Percentiles rank a stretch among this genome's conserved stretches.
These are phyloP conservation scores for Oxytorus armatus DNA, from an alignment of 2,888 invertebrate species.

Conservation along the genomic window DNA sequence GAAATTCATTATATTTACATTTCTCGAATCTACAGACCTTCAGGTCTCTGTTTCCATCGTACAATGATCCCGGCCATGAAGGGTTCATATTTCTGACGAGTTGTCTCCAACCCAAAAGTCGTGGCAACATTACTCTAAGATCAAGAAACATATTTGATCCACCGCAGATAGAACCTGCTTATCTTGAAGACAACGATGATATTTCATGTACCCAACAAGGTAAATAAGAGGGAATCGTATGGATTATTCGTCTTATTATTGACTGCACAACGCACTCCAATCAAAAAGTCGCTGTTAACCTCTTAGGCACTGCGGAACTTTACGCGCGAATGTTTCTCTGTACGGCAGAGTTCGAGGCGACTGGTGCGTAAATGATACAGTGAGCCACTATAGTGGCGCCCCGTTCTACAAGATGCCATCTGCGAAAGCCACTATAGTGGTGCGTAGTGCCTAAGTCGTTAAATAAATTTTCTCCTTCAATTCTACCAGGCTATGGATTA, in stretches of 20 bases:
- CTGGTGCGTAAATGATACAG: too few species aligned
- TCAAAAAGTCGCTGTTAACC: too few species aligned
- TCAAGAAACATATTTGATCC: slow-evolving; percentile 86
- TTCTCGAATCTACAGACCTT: slow-evolving; percentile 85
- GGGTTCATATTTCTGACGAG: slow-evolving; percentile 89
- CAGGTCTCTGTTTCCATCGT: slow-evolving; percentile 88
- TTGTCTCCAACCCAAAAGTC: slow-evolving; percentile 90
- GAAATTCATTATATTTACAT: neutral
- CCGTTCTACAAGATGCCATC: too few species aligned
- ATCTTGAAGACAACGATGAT: slow-evolving; percentile 88
- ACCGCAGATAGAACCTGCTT: slow-evolving; percentile 91
- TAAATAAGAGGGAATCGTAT: slow-evolving; percentile 71
- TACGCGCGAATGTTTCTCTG: too few species aligned
- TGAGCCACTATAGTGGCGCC: too few species aligned
- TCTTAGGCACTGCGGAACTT: too few species aligned
- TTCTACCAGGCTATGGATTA: too few species aligned
- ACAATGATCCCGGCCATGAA: slow-evolving; percentile 87
- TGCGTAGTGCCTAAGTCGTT: too few species aligned
- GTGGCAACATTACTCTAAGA: slow-evolving; percentile 88
- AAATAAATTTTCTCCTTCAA: too few species aligned
- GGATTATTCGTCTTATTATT: neutral
- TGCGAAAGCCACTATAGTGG: too few species aligned
- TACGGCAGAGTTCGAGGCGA: too few species aligned
- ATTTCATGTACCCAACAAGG: slow-evolving; percentile 88
- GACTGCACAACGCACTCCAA: too few species aligned